A percentile compares a stretch with the other conserved stretches of the same genome.
Conservation (phyloP, 2,888 invertebrate genomes). For the Chymomyza amoena region DNA sequence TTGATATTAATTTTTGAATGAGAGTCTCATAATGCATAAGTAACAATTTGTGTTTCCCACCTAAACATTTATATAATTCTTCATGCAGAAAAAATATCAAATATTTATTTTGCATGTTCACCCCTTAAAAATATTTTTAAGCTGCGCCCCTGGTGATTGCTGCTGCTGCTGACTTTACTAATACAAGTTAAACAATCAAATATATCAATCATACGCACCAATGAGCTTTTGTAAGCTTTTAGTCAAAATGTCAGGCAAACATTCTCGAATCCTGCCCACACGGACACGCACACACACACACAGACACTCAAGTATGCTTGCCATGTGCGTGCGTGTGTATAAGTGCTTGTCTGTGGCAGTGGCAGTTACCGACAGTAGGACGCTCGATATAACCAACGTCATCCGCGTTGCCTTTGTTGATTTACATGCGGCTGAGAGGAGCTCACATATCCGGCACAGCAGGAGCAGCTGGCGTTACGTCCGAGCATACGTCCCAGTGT, state of each 20-base stretch:
- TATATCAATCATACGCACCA: conserved; percentile 59
- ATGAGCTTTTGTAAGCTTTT: conserved; percentile 25
- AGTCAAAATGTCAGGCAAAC: conserved; percentile 28
- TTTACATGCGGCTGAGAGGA: conserved; percentile 35
- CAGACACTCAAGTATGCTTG: conserved; percentile 7
- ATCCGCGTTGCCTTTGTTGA: conserved; percentile 30
- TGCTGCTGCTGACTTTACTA: conserved; percentile 41
- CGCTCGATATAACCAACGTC: not conserved
- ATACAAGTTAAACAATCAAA: conserved; percentile 44
- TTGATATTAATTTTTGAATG: no score
- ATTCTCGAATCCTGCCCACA: not conserved
- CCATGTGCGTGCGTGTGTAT: not conserved
- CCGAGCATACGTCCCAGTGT: not conserved
- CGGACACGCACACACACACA: not conserved
- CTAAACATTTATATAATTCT: no score
- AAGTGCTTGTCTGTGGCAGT: conserved; percentile 16
- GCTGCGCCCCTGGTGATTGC: not conserved
- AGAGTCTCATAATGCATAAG: no score
- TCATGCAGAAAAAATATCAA: no score
- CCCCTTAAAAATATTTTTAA: no score
- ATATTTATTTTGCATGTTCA: no score
- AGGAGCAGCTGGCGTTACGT: conserved; percentile 19
- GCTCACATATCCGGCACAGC: conserved; percentile 16
- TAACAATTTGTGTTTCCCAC: no score
- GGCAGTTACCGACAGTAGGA: conserved; percentile 9